Base-by-base conservation (phyloP, 2,888 invertebrate genomes). In the Athalia cordata region DNA sequence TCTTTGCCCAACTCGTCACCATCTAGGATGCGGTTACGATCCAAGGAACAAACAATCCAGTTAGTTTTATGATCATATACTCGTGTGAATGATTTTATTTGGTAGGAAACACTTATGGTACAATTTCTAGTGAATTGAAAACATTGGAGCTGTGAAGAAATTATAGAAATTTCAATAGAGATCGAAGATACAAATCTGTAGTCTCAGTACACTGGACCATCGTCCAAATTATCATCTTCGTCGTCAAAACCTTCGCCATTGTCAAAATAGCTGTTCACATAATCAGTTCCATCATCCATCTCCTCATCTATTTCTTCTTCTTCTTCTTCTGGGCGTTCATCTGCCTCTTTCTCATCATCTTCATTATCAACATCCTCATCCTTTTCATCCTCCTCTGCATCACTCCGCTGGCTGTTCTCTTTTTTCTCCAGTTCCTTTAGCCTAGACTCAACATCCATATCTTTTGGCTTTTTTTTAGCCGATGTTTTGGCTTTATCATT, bases 221-320 rank as follows among this genome's bases (percentile, higher is more conserved):
- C 96, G 88, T 96, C 96, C 81, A 95, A 90, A 88, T 95, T 95
- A 84, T 97, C 96, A 86, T 96, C 96, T 84, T 97, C 96, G 80
- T 96, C 96, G 87, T 96, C 96, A 87, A 95, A 96, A 50, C 93
- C 94, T 90, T 97, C 97, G 1, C 96, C 97, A 89, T 96, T 96
- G 88, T 97, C 96, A 89, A 97, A 97, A 88, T 96, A 96, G 87
- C 95, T 96, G 84, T 96, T 95, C 0, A 95, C 95, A 87, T 97
- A 97, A 89, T 97, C 96, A 43, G 96, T 97, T 29, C 96, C 97
- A 86, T 96, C 96, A 87, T 97, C 97, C 93, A 96, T 94, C 90
- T 97, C 96, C 86, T 96, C 95, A 85, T 96, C 96, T 7, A 92
- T 88, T 83, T 95, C 95, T 70, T 94, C 94, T 72, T 93, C 92